These are phyloP conservation scores for Pocillopora damicornis DNA, from an alignment of 64 coral and sea anemone genomes.

Conservation along the genomic window DNA sequence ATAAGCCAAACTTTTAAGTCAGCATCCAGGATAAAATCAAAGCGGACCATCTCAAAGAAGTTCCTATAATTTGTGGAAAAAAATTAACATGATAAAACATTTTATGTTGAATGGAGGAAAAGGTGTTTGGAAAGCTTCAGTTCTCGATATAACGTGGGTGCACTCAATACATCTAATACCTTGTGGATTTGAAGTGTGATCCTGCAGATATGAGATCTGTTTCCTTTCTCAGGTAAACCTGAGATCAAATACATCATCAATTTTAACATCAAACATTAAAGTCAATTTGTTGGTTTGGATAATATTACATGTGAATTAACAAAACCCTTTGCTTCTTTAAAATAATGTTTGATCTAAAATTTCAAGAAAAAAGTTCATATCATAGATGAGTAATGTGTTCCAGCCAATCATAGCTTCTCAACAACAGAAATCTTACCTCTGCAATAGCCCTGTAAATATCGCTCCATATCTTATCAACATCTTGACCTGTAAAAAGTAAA, in stretches of 20 bases:
- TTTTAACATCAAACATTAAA: background rate
- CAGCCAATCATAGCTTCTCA: background rate
- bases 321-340: too few relatives aligned
- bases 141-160: background rate
- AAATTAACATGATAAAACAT: background rate
- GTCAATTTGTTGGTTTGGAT: too few relatives aligned
- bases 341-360: too few relatives aligned
- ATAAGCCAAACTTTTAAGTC: slow-evolving; percentile 93
- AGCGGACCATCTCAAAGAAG: slow-evolving; percentile 98
- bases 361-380: too few relatives aligned
- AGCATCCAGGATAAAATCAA: slow-evolving; percentile 95
- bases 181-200: slow-evolving; percentile 44
- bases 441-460: slow-evolving; percentile 74
- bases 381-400: background rate
- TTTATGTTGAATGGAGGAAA: too few relatives aligned
- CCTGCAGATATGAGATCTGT: slow-evolving; percentile 44
- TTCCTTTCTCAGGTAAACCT: slow-evolving; percentile 82
- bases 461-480: slow-evolving; percentile 87
- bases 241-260: background rate
- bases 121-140: too few relatives aligned
- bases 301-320: too few relatives aligned
- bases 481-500: slow-evolving; percentile 58
- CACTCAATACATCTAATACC: background rate
- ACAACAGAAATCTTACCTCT: slow-evolving; percentile 57
- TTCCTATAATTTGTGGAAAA: slow-evolving; percentile 51